Base-by-base conservation (phyloP, 1,140 invertebrate genomes). In the Atta colombica region DNA sequence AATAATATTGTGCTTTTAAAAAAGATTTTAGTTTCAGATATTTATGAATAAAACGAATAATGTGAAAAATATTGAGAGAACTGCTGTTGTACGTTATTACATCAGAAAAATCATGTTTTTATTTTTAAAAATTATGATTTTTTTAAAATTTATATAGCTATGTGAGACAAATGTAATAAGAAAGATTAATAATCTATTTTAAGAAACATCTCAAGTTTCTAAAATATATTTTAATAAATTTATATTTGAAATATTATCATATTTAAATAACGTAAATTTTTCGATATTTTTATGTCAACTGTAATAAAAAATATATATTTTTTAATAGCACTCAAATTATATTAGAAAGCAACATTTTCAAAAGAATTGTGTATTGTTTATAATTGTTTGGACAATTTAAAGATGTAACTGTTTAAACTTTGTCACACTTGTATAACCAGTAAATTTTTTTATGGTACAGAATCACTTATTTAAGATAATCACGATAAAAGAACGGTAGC, bases 391-490 rank as follows among this genome's bases (percentile, higher is more conserved):
- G 21, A 21, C 7, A 63, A 53, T 3, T 69, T 71, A 71, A 35
- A 81, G 31, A n/a, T 55, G 6, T 39, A 80, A 55, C 18, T 71
- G 8, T 16, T 2, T 18, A 53, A 45, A 45, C 14, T 28, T 72
- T 25, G 35, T 5, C 12, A 35, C 12, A 80, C 53, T 60, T 45
- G 31, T 81, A 71, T 4, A 14, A 14, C 8, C 77, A 55, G 28
- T 81, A 58, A 69, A 69, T 71, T 71, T 35, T 81, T 45, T 81
- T 71, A 81, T 10, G 69, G 39, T 16, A 28, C 21, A 31, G 28
- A 63, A 84, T 84, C 80, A 75, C 80, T 84, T 84, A 84, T 84
- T 84, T 84, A 39, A 45, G 39, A 65, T 69, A 71, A 72, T 74
- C 51, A 55, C 35, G 71, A 58, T 49, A 21, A 80, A 61, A 74